These are phyloP conservation scores for western clawed frog (Xenopus tropicalis) DNA, from an alignment of 2,113 vertebrate genomes.

Conservation along the genomic window DNA sequence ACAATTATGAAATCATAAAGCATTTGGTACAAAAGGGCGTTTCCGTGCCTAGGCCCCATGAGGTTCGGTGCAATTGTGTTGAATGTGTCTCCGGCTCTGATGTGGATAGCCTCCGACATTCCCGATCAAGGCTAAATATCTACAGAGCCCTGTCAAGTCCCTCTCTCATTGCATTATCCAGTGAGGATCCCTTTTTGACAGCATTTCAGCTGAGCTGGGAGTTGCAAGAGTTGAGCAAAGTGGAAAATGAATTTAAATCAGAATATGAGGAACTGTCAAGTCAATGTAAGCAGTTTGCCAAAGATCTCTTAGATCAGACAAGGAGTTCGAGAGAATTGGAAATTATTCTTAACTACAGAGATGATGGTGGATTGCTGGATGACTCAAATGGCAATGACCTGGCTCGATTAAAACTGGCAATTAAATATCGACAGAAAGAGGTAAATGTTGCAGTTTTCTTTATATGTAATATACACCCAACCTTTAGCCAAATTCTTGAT, in stretches of 20 bases:
- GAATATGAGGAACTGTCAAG: conserved; percentile 91
- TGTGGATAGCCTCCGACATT: conserved; percentile 90
- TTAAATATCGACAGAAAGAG: conserved; percentile 97
- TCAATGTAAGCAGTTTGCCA: conserved; percentile 90
- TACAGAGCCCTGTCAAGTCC: conserved; percentile 92
- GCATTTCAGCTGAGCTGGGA: conserved; percentile 97
- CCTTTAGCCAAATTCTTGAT: too few relatives aligned
- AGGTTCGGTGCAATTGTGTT: conserved; percentile 89
- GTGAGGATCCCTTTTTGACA: conserved; percentile 94
- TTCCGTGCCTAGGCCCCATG: conserved; percentile 89
- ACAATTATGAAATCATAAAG: conserved; percentile 97
- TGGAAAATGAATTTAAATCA: conserved; percentile 95
- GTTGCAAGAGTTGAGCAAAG: conserved; percentile 89
- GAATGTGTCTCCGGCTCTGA: conserved; percentile 91
- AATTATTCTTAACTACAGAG: conserved; percentile 93
- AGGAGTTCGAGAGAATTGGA: conserved; percentile 91
- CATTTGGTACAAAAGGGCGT: conserved; percentile 91
- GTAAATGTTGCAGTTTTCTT: conserved; percentile 54
- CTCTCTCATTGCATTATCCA: conserved; percentile 87
- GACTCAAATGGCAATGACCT: conserved; percentile 85
- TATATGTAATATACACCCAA: too few relatives aligned
- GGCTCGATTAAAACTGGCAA: conserved; percentile 91
- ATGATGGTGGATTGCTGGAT: conserved; percentile 82
- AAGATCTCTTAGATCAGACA: conserved; percentile 95
- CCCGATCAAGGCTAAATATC: conserved; percentile 91